Base-by-base conservation (phyloP, 2,113 vertebrate genomes). In the Cariama cristata region DNA sequence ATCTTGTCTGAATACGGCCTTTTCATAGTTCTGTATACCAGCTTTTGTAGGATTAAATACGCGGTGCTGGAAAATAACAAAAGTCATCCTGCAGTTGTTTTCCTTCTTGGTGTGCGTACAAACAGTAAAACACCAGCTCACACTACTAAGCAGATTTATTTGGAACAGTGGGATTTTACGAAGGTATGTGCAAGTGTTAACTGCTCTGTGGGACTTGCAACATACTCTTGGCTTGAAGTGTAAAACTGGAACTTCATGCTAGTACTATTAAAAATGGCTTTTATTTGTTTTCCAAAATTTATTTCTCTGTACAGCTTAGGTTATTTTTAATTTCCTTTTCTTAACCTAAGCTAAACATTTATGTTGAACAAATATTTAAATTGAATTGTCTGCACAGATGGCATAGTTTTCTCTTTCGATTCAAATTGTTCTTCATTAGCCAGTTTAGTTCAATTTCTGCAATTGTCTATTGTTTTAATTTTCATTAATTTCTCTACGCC, bases 151-250 rank as follows among this genome's bases (percentile, higher is more conserved):
- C 50, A 58, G 26, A 28, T 90, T 60, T 35, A 8, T 67, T 60
- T 82, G 64, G 26, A 71, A 11, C 4, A 6, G 5, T 45, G 28
- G 26, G 47, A 4, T 67, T 68, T 73, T 58, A 22, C 27, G 45
- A 9, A 45, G 1, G 2, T n/a, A 6, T n/a, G 20, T 75, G 35
- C 38, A 47, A 30, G 32, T n/a, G 27, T 66, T 87, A 16, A 16
- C 14, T 53, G 40, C 55, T 44, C 27, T 53, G 17, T 50, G 59
- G 53, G 15, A 27, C 52, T 50, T 63, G 49, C 20, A 81, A 1
- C 11, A 1, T 7, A 3, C 5, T 77, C 45, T 44, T 49, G 53
- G 40, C 16, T 1, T 40, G 19, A 38, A 59, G 20, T 1, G 1
- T 50, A 33, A 30, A 59, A 10, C 38, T 85, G 32, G 27, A 79